These are phyloP conservation scores for Aurelia aurita complex sp. Pacific DNA, from an alignment of 30 jellyfish, hydroid and myxozoan species.

Conservation along the genomic window DNA sequence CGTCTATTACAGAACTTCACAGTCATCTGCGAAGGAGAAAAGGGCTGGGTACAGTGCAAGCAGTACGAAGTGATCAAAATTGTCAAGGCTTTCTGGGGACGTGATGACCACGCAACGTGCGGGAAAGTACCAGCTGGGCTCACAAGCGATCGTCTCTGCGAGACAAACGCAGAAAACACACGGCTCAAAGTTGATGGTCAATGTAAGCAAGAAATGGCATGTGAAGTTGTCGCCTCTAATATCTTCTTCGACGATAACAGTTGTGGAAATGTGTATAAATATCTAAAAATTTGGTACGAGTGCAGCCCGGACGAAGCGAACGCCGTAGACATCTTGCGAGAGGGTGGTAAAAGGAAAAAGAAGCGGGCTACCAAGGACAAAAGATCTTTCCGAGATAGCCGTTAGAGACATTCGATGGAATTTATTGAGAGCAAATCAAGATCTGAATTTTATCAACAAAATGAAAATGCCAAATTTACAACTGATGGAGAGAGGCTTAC, in stretches of 20 bases:
- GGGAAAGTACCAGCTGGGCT: conserved; percentile 98
- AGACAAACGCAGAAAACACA: conserved; percentile 92
- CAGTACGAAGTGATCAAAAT: conserved; percentile 95
- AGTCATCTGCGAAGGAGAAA: conserved; percentile 99
- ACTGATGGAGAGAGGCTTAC: not conserved
- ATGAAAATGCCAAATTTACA: conserved; percentile 9
- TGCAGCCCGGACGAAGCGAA: conserved; percentile 98
- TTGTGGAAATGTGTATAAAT: conserved; percentile 98
- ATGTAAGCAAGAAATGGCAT: conserved; percentile 98
- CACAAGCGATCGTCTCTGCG: conserved; percentile 93
- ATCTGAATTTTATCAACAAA: too few species aligned
- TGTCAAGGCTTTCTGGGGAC: conserved; percentile 97
- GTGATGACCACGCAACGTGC: conserved; percentile 98
- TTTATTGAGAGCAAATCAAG: too few species aligned
- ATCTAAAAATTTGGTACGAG: conserved; percentile 97
- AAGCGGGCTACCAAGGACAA: conserved; percentile 98
- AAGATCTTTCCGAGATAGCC: conserved; percentile 98
- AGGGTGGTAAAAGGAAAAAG: conserved; percentile 96
- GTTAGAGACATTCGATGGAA: conserved; percentile 21
- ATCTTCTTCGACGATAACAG: conserved; percentile 99
- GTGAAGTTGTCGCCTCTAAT: conserved; percentile 99
- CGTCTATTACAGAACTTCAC: conserved; percentile 90
- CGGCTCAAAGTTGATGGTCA: conserved; percentile 92
- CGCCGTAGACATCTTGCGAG: conserved; percentile 97
- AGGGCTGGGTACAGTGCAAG: conserved; percentile 99